phyloP scores from a whole-genome alignment of 2,888 invertebrate genomes.

The Cybosia mesomella region DNA sequence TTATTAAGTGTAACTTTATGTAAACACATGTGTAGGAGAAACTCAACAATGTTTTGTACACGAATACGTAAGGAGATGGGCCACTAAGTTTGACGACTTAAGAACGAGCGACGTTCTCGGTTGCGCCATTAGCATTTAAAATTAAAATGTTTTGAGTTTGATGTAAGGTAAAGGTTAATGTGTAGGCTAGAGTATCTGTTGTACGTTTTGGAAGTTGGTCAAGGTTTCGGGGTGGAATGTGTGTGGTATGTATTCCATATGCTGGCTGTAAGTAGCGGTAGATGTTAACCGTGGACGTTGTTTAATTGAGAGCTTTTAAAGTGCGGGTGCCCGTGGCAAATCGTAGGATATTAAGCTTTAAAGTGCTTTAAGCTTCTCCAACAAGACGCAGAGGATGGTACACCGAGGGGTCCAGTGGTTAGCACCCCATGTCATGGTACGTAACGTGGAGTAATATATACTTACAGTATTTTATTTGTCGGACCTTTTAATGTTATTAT shows the following conservation, averaged over 20 bases:
- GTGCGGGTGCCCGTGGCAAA: no score
- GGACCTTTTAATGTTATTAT: no score
- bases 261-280: no score
- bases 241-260: neutral
- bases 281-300: no score
- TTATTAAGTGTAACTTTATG: slow-evolving; percentile 7
- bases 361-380: no score
- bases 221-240: neutral
- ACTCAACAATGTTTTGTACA: neutral
- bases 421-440: no score
- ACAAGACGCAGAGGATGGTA: no score
- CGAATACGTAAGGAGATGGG: neutral
- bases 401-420: no score
- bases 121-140: neutral
- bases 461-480: no score
- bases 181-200: neutral
- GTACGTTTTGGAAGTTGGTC: neutral
- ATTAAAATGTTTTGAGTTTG: neutral
- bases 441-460: no score
- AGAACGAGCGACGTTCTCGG: neutral
- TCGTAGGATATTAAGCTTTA: no score
- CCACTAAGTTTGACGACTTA: neutral
- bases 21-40: neutral
- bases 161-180: neutral
- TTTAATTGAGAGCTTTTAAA: no score